phyloP scores from a whole-genome alignment of 2,797 vertebrate species.

The Florisuga fusca region DNA sequence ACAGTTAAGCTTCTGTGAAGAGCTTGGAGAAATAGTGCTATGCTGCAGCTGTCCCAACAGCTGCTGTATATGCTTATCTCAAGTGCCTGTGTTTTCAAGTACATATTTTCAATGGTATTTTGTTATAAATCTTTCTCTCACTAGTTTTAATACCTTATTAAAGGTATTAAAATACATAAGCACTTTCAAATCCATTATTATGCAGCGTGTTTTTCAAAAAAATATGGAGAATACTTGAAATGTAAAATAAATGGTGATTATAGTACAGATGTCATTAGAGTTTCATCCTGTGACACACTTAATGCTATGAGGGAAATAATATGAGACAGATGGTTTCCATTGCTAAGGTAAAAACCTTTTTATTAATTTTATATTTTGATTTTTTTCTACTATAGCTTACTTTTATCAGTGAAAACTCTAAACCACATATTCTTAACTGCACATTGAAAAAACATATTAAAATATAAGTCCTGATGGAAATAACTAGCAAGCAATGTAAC shows the following conservation, averaged over 20 bases:
- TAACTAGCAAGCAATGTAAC: not conserved
- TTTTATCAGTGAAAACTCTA: not conserved
- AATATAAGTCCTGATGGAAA: not conserved
- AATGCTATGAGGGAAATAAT: not conserved
- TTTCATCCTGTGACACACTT: slow-evolving; percentile 42
- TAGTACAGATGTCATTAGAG: slow-evolving; percentile 58
- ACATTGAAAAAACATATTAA: not conserved
- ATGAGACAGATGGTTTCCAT: slow-evolving; percentile 11
- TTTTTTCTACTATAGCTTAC: not conserved
- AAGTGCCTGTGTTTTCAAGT: slow-evolving; percentile 50
- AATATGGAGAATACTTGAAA: slow-evolving; percentile 27
- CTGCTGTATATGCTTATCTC: slow-evolving; percentile 54
- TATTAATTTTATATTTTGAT: slow-evolving; percentile 59
- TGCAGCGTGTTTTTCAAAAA: slow-evolving; percentile 2
- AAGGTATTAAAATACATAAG: slow-evolving; percentile 49
- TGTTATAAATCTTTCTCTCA: slow-evolving; percentile 36
- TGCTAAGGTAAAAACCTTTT: slow-evolving; percentile 19
- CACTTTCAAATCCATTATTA: slow-evolving; percentile 46
- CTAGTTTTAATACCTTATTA: slow-evolving; percentile 47
- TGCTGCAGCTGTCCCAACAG: slow-evolving; percentile 56
- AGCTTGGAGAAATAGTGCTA: slow-evolving; percentile 27
- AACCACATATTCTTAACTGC: not conserved
- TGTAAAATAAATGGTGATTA: slow-evolving; percentile 40
- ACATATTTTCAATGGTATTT: slow-evolving; percentile 35
- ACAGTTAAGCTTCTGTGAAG: slow-evolving; percentile 22